Evolutionary conservation across 2,888 invertebrate genomes (phyloP), one percentile per base, ranked within the genome.

Genomic region (Brenthis hecate): DNA sequence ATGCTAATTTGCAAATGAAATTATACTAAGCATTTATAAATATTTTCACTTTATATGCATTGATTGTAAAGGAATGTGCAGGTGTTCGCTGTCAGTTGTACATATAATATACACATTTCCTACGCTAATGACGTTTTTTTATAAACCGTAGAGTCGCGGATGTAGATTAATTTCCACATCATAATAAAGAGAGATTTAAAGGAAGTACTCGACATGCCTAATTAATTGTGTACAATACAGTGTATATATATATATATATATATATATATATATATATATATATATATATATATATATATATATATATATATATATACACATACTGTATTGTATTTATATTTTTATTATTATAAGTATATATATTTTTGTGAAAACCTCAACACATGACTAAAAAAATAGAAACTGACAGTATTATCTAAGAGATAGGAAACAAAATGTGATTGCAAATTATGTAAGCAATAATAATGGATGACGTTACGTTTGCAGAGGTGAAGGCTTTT

Each of bases 401-500:
- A n/a, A 60, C 8, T 43, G 47, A 56, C 13, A 11, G 50, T 48
- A 19, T 61, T 66, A 66, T 43, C 43, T 61, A 66, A 66, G 56
- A 66, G 43, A 66, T 56, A 66, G 66, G 61, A 61, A 61, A 61
- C 61, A 51, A 55, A 61, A 51, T 66, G 61, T 62, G 66, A 62
- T 66, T 56, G 66, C 61, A 50, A 13, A 50, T 56, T 61, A 51
- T 48, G 56, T 66, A 66, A 66, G 14, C 50, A 53, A 55, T 48
- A 53, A 55, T 48, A 66, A 60, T 55, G 43, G 36, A 19, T 62
- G 55, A 43, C 50, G 50, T 36, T 47, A 60, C 13, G 36, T 43
- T 8, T 53, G 53, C 43, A 36, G 16, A 43, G 32, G 11, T 53
- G 13, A 32, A 61, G 8, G 28, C n/a, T 60, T n/a, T 28, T 48